Conservation (phyloP, 2,113 vertebrate species). For the Isurus oxyrinchus region DNA sequence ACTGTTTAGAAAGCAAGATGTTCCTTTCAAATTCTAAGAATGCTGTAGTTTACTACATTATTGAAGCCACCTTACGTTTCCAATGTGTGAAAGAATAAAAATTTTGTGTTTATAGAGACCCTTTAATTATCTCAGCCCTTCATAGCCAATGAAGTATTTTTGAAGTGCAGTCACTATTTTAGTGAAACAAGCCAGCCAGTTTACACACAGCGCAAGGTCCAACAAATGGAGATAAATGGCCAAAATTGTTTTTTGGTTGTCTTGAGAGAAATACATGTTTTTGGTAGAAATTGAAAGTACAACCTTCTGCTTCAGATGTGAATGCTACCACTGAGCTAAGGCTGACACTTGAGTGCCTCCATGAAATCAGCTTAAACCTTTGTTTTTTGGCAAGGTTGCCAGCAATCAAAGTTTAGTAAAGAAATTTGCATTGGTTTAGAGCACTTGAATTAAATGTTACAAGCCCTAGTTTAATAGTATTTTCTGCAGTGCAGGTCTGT, state of each 20-base stretch:
- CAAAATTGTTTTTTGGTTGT: not conserved
- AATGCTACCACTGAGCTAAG: not conserved
- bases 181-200: not conserved
- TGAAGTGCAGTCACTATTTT: not conserved
- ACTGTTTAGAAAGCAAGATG: not conserved
- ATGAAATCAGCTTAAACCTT: not conserved
- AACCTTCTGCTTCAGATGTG: not conserved
- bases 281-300: not conserved
- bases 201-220: not conserved
- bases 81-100: not conserved
- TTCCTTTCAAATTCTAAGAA: not conserved
- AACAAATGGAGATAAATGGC: not conserved
- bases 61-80: not conserved
- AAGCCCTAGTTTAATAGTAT: not conserved
- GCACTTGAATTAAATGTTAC: not conserved
- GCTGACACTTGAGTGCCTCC: not conserved
- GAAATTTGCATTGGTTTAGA: not conserved
- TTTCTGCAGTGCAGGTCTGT: not conserved
- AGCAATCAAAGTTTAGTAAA: not conserved
- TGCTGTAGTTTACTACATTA: not conserved
- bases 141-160: not conserved
- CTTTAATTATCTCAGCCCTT: not conserved
- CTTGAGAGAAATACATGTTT: not conserved
- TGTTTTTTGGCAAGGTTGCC: not conserved
- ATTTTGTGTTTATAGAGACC: not conserved